Evolutionary conservation across 2,113 vertebrate genomes (phyloP).

Genomic region (Takifugu flavidus): DNA sequence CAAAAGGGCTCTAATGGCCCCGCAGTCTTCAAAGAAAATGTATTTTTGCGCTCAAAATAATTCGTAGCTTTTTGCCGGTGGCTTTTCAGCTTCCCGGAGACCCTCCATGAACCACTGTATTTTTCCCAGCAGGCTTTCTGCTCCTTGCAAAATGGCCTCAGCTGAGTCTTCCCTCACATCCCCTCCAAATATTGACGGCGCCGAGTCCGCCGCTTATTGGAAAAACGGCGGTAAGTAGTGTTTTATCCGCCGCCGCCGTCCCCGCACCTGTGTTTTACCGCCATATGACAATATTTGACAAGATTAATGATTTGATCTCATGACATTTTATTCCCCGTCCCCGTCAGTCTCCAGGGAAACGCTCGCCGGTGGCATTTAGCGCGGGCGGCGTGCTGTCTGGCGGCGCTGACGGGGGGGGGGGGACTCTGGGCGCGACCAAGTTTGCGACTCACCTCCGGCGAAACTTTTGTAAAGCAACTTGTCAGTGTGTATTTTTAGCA

Average conservation of each 20-base stretch:
- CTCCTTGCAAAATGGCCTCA: constrained; percentile 74
- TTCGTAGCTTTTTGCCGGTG: constrained; percentile 79
- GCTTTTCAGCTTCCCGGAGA: constrained; percentile 78
- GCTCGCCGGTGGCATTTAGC: constrained; percentile 70
- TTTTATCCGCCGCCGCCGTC: constrained; percentile 73
- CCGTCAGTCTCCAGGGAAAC: constrained; percentile 53
- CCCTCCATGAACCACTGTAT: constrained; percentile 79
- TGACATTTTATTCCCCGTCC: constrained; percentile 72
- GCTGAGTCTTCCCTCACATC: constrained; percentile 48
- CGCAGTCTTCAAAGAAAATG: constrained; percentile 81
- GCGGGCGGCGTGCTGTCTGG: constrained; percentile 35
- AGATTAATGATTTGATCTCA: constrained; percentile 69
- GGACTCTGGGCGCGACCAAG: background rate
- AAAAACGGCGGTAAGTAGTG: constrained; percentile 75
- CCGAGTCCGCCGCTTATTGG: constrained; percentile 73
- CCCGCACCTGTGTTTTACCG: constrained; percentile 70
- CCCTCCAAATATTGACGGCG: constrained; percentile 77
- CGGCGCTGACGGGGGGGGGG: constrained; percentile 19
- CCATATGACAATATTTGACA: constrained; percentile 69
- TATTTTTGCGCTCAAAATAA: constrained; percentile 81
- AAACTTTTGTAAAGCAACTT: background rate
- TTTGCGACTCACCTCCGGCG: constrained; percentile 6
- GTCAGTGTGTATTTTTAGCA: constrained; percentile 36
- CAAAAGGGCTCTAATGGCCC: constrained; percentile 78
- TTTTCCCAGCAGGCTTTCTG: constrained; percentile 80